Base-by-base conservation (phyloP, 2,888 invertebrate species). In the Dusona sp. region DNA sequence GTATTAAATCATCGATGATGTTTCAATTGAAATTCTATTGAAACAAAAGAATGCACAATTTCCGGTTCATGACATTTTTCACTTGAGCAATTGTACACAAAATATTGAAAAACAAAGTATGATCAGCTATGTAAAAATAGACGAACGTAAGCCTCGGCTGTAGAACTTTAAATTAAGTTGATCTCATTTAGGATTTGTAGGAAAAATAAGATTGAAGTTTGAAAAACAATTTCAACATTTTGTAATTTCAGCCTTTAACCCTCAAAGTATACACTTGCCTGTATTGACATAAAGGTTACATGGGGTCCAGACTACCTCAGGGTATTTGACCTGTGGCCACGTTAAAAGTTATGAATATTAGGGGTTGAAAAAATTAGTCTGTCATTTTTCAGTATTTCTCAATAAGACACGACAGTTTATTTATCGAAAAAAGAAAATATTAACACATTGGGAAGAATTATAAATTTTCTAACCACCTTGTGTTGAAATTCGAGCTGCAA, bases 61-160 rank as follows among this genome's bases (percentile, higher is more conserved):
- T 61, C 9, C 6, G 29, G 16, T 61, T 16, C 61, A 61, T 7
- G 0, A 13, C 13, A 13, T 61, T 54, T 57, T 2, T 11, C 25
- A 45, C 48, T 48, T 48, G 29, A 61, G 29, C 13, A 16, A 29
- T 61, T 29, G 25, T 7, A 29, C 16, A 6, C 16, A 7, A 61
- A 61, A 61, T 29, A 29, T 61, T 48, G 6, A 16, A 29, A 29
- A 13, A 61, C n/a, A 61, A 61, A 61, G 61, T 61, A 61, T 61
- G 61, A 61, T 61, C 61, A 61, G 61, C 61, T 61, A 61, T 61
- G 61, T 61, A 29, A 61, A 29, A 61, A 61, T 61, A 61, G 29
- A 61, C 61, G 61, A 61, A 61, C 61, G 61, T 61, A 29, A 61
- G 61, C 29, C 61, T 61, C 61, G 29, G 57, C 22, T 57, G 57